Evolutionary conservation across 1,140 invertebrate species (phyloP), one percentile per base, ranked within the genome.

Genomic region (Alviniconcha marisindica): DNA sequence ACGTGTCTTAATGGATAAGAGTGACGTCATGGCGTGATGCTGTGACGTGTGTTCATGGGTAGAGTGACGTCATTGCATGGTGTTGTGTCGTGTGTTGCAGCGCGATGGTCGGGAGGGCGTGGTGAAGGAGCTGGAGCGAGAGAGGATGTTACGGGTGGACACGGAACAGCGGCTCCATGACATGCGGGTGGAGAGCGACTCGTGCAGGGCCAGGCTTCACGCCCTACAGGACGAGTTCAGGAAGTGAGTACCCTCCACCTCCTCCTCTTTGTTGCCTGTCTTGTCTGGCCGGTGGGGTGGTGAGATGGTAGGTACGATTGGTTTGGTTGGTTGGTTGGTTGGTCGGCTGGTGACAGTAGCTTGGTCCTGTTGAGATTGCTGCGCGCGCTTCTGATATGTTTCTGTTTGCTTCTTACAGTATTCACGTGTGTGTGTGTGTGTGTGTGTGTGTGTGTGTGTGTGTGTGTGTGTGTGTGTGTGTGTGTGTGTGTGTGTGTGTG

Each of bases 131-230:
- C 82, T 92, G 44, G 91, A 92, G 66, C 82, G 84, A 48, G 91
- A 92, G 83, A 90, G 89, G 85, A 87, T 90, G 88, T 84, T 91
- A 66, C 88, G 92, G 69, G 74, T 86, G 63, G 90, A 90, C 63
- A 89, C 89, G 7, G 91, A 93, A 82, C 88, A 88, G 76, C 83
- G 87, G 73, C 87, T 92, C 42, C 85, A 85, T 33, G 91, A 91
- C 42, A 86, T 92, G 81, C 86, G 86, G 5, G 63, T 88, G 24
- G 90, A 92, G 83, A 89, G 85, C 73, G 89, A 91, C 77, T 85
- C 85, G 18, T 89, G 88, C 82, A 87, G 88, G 66, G 86, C 87
- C 21, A 74, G 89, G 12, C 87, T 91, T 14, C 85, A 83, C 14
- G 85, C 84, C 18, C 86, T 92, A 54, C 90, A 91, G 83, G 87